Evolutionary conservation across 2,113 vertebrate genomes (phyloP).

Genomic region (Arizona elegans): DNA sequence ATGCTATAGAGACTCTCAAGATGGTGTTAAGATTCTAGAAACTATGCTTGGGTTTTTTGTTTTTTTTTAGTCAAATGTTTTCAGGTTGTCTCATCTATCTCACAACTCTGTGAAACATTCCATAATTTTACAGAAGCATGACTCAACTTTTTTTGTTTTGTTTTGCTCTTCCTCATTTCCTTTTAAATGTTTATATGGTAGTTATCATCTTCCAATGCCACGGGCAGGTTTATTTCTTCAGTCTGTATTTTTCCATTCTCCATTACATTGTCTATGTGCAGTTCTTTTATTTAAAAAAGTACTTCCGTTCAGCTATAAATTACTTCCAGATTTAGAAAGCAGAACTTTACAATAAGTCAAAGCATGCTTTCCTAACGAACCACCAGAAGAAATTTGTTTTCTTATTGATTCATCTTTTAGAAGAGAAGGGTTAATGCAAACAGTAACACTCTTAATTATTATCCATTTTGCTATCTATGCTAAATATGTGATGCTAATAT

Average conservation of each 20-base stretch:
- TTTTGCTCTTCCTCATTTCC: slow-evolving; percentile 3
- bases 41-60: neutral
- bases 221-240: slow-evolving; percentile 31
- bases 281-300: neutral
- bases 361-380: neutral
- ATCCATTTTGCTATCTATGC: neutral
- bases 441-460: neutral
- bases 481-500: neutral
- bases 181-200: slow-evolving; percentile 1
- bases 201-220: neutral
- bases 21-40: neutral
- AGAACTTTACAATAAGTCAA: neutral
- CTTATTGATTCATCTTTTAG: neutral
- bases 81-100: neutral
- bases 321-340: neutral
- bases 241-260: slow-evolving; percentile 58
- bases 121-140: neutral
- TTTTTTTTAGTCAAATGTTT: neutral
- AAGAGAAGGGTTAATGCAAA: neutral
- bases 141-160: slow-evolving; percentile 7
- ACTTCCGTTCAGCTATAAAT: neutral
- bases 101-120: neutral
- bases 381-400: neutral
- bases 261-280: slow-evolving; percentile 44
- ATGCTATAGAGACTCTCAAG: neutral